Evolutionary conservation across 2,888 invertebrate genomes (phyloP), one percentile per base, ranked within the genome.

Genomic region (Hirudinaria manillensis): DNA sequence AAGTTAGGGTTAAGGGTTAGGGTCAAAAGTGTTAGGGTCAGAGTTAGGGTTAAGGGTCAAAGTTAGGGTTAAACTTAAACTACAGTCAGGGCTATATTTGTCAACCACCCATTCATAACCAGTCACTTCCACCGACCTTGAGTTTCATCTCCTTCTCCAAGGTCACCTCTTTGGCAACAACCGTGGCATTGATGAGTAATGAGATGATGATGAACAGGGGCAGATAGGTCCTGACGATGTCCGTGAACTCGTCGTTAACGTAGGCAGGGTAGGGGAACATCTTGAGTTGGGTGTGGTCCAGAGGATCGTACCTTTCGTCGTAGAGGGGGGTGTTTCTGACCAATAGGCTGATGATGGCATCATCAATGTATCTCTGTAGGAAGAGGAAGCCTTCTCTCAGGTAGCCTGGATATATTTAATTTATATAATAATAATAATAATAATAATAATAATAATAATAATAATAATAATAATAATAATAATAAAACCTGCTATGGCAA

Each of bases 101-200:
- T 7, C 45, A 45, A 16, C 45, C 45, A 45, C 16, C 45, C 45
- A 45, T 45, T 16, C 45, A 45, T 45, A n/a, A n/a, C 45, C 45
- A 45, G 10, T 16, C 45, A 45, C 16, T 16, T 10, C 1, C 45
- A 45, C 4, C 21, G 81, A 90, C 91, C 88, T 91, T 92, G 10
- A 92, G 84, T 80, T 90, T 89, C 77, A 88, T 87, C 83, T 92
- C 91, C 81, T 91, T 92, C 84, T 92, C 91, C 21, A 89, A 86
- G 0, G 90, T 89, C 29, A 92, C 87, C 55, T 88, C 89, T 84
- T 91, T 90, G 0, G 90, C 90, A 51, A 91, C 91, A 81, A 90
- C 91, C 27, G 91, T 89, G 74, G 90, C 90, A 0, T 91, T 90
- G 83, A 92, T 92, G 76, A 91, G 89, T 82, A 91, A 93, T 82